These are phyloP conservation scores for Pseudomyrmex gracilis DNA, from an alignment of 1,140 invertebrate species.

Conservation along the genomic window DNA sequence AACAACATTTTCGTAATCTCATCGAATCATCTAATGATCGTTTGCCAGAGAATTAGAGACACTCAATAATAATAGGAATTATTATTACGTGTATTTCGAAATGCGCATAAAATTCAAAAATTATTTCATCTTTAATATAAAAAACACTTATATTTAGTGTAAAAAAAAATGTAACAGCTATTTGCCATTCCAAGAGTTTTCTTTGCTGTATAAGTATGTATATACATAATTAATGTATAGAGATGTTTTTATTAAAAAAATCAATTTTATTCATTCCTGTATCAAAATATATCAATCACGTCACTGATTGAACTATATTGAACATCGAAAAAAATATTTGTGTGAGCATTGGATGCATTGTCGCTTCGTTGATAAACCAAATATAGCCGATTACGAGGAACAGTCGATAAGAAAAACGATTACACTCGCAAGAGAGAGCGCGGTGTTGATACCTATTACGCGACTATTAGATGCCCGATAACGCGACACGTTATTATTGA, in stretches of 20 bases:
- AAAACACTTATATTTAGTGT: too few species aligned
- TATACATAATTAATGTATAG: background rate
- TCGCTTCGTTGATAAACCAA: slow-evolving; percentile 66
- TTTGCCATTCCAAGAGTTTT: too few species aligned
- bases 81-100: too few species aligned
- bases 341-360: background rate
- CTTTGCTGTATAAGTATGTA: background rate
- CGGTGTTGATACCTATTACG: slow-evolving; percentile 71
- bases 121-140: too few species aligned
- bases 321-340: slow-evolving; percentile 27
- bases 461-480: slow-evolving; percentile 70
- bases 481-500: slow-evolving; percentile 48
- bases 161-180: too few species aligned
- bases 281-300: background rate
- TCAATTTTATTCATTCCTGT: background rate
- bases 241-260: background rate
- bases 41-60: background rate
- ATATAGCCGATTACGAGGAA: slow-evolving; percentile 60
- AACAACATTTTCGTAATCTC: background rate
- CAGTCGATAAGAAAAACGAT: slow-evolving; percentile 65
- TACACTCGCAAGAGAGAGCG: slow-evolving; percentile 60
- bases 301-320: background rate
- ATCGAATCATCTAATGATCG: background rate
- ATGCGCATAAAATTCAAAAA: too few species aligned
- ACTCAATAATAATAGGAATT: slow-evolving; percentile 7